Evolutionary conservation across 1,140 invertebrate genomes (phyloP), one percentile per base, ranked within the genome.

Genomic region (Rhyacophila brunnea): DNA sequence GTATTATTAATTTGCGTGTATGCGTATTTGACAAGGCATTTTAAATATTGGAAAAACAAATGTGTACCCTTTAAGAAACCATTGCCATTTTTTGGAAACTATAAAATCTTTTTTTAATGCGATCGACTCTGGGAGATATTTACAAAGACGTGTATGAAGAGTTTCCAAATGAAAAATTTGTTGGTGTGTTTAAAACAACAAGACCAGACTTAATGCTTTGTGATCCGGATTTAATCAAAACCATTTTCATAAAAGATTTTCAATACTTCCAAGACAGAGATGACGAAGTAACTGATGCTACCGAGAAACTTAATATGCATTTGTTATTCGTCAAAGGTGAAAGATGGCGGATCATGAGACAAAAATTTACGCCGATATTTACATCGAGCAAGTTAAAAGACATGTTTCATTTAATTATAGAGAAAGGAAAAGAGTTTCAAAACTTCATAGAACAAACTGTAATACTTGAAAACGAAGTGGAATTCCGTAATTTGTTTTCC

Each of bases 161-260:
- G 47, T 69, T 57, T 54, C 32, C 50, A 40, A 45, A 66, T 13
- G 61, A 68, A 55, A 60, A 47, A 43, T 11, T 70, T 46, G 68
- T 78, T 18, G 79, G 79, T 11, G 56, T 71, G 2, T 81, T 75
- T 61, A 65, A 74, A 20, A 70, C 71, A 10, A 57, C 67, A 18
- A 56, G 62, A 20, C 82, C 83, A 0, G 65, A 68, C 11, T 55
- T 83, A 6, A 60, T 84, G 3, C 57, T 83, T 0, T 64, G 74
- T 6, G 81, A 84, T 70, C 74, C 78, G 7, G 77, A 81, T 15
- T 44, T 83, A 4, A 73, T 81, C 2, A 81, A 81, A 58, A 47
- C 68, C 11, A 74, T 85, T 28, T 59, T 83, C 0, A 69, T 83
- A 1, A 80, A 79, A 64, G 78, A 85, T 67, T 85, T 83, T 58